phyloP scores from a whole-genome alignment of 2,113 vertebrate species.

The Lophius piscatorius region DNA sequence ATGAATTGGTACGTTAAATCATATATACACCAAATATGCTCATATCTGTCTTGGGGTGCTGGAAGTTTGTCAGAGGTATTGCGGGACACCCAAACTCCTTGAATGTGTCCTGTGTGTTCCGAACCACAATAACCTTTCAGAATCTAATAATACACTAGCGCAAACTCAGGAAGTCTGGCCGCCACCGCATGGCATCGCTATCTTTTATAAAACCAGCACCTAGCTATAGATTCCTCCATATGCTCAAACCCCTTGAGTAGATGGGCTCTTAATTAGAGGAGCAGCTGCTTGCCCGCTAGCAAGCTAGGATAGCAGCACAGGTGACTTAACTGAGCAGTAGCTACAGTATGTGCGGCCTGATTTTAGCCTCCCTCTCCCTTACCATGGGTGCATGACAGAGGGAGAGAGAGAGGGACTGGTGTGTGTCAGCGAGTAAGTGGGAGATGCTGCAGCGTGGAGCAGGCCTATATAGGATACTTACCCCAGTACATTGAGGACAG shows the following conservation, averaged over 20 bases:
- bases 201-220: conserved; percentile 61
- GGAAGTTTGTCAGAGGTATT: neutral
- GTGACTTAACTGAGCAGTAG: conserved; percentile 77
- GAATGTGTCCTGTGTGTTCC: neutral
- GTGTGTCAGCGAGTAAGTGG: conserved; percentile 22
- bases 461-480: conserved; percentile 76
- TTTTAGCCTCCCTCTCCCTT: conserved; percentile 45
- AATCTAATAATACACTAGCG: conserved; percentile 2
- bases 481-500: conserved; percentile 76
- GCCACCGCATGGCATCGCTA: conserved; percentile 33
- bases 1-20: too few relatives aligned
- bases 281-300: conserved; percentile 79
- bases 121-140: conserved; percentile 12
- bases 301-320: conserved; percentile 71
- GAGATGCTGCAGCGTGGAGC: conserved; percentile 50
- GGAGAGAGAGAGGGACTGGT: conserved; percentile 11
- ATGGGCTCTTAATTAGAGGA: conserved; percentile 75
- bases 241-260: conserved; percentile 63
- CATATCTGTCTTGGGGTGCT: neutral
- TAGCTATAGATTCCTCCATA: conserved; percentile 65
- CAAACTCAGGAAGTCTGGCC: conserved; percentile 26
- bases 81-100: neutral
- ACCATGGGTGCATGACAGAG: conserved; percentile 29
- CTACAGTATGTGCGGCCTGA: conserved; percentile 72
- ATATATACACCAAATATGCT: too few relatives aligned